Conservation (phyloP, 2,113 vertebrate species). For the Misgurnus mizolepis region DNA sequence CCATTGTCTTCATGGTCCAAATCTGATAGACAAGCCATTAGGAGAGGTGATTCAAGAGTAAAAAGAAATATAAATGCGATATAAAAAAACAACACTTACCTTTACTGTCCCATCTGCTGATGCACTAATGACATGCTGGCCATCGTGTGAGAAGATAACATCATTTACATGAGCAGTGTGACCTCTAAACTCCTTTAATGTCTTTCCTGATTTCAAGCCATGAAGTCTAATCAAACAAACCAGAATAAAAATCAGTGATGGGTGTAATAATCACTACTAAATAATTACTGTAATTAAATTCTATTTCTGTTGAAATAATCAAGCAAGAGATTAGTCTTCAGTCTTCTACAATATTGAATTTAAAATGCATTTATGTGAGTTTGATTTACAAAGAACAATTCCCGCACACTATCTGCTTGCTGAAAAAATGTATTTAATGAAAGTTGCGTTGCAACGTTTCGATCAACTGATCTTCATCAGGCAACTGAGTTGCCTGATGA, state of each 20-base stretch:
- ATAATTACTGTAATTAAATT: no score
- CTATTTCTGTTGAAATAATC: no score
- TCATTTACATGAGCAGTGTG: constrained; percentile 95
- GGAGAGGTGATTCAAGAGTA: not conserved
- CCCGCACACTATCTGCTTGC: no score
- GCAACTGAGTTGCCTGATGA: no score
- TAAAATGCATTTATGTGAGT: no score
- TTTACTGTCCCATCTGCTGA: constrained; percentile 97
- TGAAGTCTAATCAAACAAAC: constrained; percentile 81
- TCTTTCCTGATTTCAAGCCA: constrained; percentile 94
- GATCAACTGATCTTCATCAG: no score
- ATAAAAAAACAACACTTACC: constrained; percentile 68
- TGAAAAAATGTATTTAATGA: no score
- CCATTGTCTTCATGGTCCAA: constrained; percentile 95
- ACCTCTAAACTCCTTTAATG: constrained; percentile 93
- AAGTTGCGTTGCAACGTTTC: no score
- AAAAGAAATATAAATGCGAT: not conserved
- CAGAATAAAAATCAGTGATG: not conserved
- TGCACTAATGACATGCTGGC: constrained; percentile 92
- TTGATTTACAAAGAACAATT: no score
- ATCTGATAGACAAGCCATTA: constrained; percentile 70
- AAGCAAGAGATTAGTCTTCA: no score
- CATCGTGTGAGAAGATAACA: constrained; percentile 91
- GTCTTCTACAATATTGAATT: no score
- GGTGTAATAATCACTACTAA: no score